Evolutionary conservation across 1,140 invertebrate species (phyloP).

Genomic region (Wasmannia auropunctata): DNA sequence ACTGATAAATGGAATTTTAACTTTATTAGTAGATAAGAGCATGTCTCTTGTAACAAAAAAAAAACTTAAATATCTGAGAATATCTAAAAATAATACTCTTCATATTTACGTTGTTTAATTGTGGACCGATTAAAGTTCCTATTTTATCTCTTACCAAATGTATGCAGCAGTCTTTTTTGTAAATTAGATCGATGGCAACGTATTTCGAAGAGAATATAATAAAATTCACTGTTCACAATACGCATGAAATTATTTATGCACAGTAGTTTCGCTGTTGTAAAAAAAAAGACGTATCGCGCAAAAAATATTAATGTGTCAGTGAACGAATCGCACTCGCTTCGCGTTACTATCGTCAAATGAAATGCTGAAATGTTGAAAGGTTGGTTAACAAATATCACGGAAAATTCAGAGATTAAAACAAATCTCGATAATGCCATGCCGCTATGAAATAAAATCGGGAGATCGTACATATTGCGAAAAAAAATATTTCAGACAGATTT

Average conservation of each 20-base stretch:
- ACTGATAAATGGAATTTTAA: not conserved
- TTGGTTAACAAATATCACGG: constrained; percentile 19
- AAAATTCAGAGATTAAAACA: constrained; percentile 36
- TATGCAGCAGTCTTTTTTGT: not conserved
- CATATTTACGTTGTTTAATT: not conserved
- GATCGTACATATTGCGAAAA: not conserved
- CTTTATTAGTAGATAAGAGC: not conserved
- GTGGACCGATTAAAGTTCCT: not conserved
- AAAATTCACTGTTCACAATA: not conserved
- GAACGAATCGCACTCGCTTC: not conserved
- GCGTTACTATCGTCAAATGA: not conserved
- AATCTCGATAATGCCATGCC: constrained; percentile 16
- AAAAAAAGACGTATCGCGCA: not conserved
- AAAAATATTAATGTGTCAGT: not conserved
- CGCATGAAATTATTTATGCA: not conserved
- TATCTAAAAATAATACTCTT: not conserved
- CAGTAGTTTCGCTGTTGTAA: not conserved
- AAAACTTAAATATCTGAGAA: no score
- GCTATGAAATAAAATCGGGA: not conserved
- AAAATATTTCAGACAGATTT: constrained; percentile 3
- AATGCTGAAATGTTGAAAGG: constrained; percentile 16
- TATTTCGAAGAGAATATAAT: not conserved
- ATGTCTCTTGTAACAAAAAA: not conserved
- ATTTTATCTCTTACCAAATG: not conserved
- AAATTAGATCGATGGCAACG: not conserved